Evolutionary conservation across 1,140 invertebrate genomes (phyloP), one percentile per base, ranked within the genome.

Genomic region (Tigriopus japonicus): DNA sequence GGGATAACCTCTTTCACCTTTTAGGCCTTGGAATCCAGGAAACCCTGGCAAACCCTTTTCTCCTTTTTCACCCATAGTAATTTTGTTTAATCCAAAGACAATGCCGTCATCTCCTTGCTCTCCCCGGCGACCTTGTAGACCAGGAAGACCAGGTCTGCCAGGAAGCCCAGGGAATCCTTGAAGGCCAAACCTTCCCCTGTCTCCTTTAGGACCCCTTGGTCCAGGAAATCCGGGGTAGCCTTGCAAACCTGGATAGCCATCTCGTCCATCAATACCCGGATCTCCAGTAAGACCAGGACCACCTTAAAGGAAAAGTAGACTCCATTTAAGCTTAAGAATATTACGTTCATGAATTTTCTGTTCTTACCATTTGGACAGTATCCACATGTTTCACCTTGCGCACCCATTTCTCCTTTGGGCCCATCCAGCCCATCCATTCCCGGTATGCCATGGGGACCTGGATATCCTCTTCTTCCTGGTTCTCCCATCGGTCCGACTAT

Each of bases 141-240:
- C 79, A 43, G 63, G 62, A n/a, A 52, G 42, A 43, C 81, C 80
- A 42, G 68, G 63, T 21, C 41, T 62, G 15, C 83, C 83, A 12
- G 74, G 66, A 66, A 71, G 63, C 59, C 81, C 81, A 6, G 69
- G 60, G 65, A 78, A 76, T 56, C 81, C 81, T 69, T 82, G 83
- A 14, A 83, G 70, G 7, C 61, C 24, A 40, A 61, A 7, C 6
- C 24, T 3, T 59, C 80, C 83, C 64, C 77, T 78, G 60, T 77
- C 72, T 64, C 87, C 87, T 67, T 80, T 78, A 9, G 68, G 63
- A 21, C 66, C 66, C 5, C 63, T 64, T 17, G 40, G 40, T 14
- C 55, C 55, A 10, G 64, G 53, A 55, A n/a, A 59, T 63, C 65
- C 66, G 40, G 65, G 59, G 28, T 56, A 58, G 14, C 59, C 59